phyloP scores from a whole-genome alignment of 2,797 vertebrate species.

The Typhlichthys subterraneus region DNA sequence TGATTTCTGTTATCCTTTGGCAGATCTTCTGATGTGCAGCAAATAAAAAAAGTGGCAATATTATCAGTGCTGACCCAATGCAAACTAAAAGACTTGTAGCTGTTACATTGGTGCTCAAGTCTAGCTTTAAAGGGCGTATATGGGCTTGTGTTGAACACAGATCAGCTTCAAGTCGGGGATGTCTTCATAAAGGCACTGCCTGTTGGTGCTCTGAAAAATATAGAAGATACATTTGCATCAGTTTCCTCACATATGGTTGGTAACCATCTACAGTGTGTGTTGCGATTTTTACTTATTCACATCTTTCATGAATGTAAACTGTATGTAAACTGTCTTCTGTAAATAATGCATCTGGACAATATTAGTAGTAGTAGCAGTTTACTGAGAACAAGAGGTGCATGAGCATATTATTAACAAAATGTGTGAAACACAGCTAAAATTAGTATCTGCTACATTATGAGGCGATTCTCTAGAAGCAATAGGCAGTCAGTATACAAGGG shows the following conservation, averaged over 20 bases:
- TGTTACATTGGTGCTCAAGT: conserved; percentile 63
- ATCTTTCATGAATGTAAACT: not conserved
- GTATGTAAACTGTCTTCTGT: not conserved
- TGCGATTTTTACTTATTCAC: not conserved
- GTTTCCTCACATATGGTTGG: too few relatives aligned
- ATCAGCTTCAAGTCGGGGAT: conserved; percentile 61
- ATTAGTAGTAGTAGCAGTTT: too few relatives aligned
- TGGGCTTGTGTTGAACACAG: conserved; percentile 43
- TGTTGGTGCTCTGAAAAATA: conserved; percentile 70
- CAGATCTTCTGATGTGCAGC: conserved; percentile 33
- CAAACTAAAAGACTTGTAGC: conserved; percentile 67
- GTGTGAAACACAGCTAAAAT: not conserved
- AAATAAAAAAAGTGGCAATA: conserved; percentile 44
- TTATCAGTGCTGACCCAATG: conserved; percentile 57
- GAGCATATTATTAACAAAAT: too few relatives aligned
- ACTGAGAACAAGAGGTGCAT: too few relatives aligned
- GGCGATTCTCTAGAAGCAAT: not conserved
- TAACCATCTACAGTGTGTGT: too few relatives aligned
- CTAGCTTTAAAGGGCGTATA: conserved; percentile 60
- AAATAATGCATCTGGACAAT: too few relatives aligned
- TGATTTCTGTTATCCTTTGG: conserved; percentile 61
- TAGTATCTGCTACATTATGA: not conserved
- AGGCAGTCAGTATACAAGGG: not conserved
- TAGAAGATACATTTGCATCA: conserved; percentile 7
- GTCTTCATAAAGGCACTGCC: conserved; percentile 77